These are phyloP conservation scores for Takifugu ocellatus DNA, from an alignment of 2,797 vertebrate species.

Conservation along the genomic window DNA sequence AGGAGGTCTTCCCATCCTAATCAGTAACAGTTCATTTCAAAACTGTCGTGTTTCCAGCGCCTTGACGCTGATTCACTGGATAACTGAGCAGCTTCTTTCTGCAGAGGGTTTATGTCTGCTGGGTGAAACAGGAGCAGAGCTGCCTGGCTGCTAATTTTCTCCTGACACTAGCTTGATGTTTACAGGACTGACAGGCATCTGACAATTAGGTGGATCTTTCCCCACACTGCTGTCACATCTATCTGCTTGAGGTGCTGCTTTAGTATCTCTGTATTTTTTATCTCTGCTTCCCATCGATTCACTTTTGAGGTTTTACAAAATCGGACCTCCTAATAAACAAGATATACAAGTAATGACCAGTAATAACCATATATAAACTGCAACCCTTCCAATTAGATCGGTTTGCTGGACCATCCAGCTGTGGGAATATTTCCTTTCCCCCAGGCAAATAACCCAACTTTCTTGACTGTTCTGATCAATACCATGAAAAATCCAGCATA, in stretches of 20 bases:
- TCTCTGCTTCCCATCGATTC: background rate
- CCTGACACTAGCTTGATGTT: conserved; percentile 43
- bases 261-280: background rate
- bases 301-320: background rate
- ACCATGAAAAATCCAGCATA: conserved; percentile 24
- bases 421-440: conserved; percentile 26
- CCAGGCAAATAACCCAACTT: conserved; percentile 15
- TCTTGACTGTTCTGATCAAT: conserved; percentile 47
- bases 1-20: conserved; percentile 10
- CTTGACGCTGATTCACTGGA: conserved; percentile 17
- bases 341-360: too few species aligned
- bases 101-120: conserved; percentile 12
- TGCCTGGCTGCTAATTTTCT: conserved; percentile 32
- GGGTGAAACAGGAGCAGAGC: conserved; percentile 4
- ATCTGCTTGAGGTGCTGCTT: conserved; percentile 14
- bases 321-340: conserved; percentile 1
- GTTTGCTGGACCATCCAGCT: conserved; percentile 8
- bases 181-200: conserved; percentile 43
- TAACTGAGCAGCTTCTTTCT: conserved; percentile 14
- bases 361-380: background rate
- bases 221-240: conserved; percentile 42
- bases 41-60: conserved; percentile 14
- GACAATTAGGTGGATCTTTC: conserved; percentile 43
- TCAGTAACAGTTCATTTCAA: conserved; percentile 27
- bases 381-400: background rate